These are phyloP conservation scores for Arbacia lixula DNA, from an alignment of 53 echinoderm and acorn worm species.

Conservation along the genomic window DNA sequence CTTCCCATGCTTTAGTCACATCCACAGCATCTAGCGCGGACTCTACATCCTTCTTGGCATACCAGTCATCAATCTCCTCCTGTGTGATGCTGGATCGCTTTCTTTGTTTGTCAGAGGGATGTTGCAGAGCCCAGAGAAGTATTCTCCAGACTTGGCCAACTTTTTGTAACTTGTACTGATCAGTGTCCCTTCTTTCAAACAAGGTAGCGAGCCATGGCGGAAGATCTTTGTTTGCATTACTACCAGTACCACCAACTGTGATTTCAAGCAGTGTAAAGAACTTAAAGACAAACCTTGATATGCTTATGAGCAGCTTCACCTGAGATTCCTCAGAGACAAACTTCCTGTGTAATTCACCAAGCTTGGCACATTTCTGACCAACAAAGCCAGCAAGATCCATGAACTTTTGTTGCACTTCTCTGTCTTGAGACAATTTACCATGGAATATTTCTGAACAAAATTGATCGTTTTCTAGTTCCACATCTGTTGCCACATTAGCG, in stretches of 20 bases:
- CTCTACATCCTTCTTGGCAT: background rate
- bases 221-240: background rate
- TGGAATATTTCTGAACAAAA: constrained; percentile 30
- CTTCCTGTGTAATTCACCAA: constrained; percentile 9
- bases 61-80: constrained; percentile 22
- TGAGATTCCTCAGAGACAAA: no score
- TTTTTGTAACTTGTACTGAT: no score
- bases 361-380: constrained; percentile 6
- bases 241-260: no score
- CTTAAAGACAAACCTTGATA: no score
- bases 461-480: no score
- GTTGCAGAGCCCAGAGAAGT: background rate
- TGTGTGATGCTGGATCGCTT: constrained; percentile 1
- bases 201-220: constrained; percentile 7
- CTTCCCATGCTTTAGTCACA: background rate
- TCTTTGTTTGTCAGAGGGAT: background rate
- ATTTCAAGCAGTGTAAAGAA: no score
- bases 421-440: background rate
- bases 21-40: background rate
- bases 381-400: background rate
- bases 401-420: background rate
- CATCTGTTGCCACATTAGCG: no score
- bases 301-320: no score
- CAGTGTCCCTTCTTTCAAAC: constrained; percentile 2
- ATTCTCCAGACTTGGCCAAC: constrained; percentile 14